A percentile compares a stretch with the other conserved stretches of the same genome.
phyloP scores from a whole-genome alignment of 2,888 invertebrate species.

The Patella pellucida region DNA sequence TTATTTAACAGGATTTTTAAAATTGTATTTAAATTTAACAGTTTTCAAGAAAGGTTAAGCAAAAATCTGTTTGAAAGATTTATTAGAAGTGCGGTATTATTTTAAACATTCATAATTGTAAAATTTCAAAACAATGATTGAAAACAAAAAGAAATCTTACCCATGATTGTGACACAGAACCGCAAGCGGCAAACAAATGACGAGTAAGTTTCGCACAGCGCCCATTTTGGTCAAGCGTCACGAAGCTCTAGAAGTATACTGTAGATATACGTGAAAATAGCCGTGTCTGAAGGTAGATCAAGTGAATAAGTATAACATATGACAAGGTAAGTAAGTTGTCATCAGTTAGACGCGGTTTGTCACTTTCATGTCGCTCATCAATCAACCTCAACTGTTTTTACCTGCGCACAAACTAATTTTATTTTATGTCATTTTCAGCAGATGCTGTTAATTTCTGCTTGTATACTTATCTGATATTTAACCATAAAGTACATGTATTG shows the following conservation, averaged over 20 bases:
- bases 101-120: neutral
- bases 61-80: no score
- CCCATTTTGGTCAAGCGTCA: slow-evolving; percentile 1
- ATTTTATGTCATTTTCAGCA: neutral
- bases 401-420: neutral
- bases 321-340: neutral
- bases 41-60: no score
- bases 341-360: neutral
- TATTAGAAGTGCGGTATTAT: no score
- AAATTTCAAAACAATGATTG: neutral
- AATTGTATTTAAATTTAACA: no score
- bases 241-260: no score
- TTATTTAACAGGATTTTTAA: no score
- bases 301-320: no score
- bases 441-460: no score
- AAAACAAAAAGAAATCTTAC: slow-evolving; percentile 1
- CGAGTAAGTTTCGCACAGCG: neutral
- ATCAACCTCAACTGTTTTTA: slow-evolving; percentile 4
- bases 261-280: no score
- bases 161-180: slow-evolving; percentile 1
- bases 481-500: no score
- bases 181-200: neutral
- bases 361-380: slow-evolving; percentile 1
- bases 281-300: no score
- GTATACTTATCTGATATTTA: no score